A percentile compares a stretch with the other conserved stretches of the same genome.
Evolutionary conservation across 2,113 vertebrate species (phyloP).

Genomic region (Rhizomys pruinosus): DNA sequence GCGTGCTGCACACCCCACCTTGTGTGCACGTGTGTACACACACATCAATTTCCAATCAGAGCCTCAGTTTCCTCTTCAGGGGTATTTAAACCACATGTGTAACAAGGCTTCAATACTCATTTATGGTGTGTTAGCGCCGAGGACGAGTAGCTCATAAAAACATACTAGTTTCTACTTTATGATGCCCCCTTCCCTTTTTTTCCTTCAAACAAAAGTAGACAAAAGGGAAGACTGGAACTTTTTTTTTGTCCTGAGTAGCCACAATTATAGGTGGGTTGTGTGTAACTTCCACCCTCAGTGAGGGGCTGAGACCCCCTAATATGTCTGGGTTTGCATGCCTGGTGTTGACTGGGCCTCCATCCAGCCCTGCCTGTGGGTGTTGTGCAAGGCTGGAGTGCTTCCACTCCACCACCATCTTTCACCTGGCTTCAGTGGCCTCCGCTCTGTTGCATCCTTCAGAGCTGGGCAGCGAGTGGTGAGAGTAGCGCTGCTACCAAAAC

Average conservation of each 20-base stretch:
- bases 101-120: constrained; percentile 76
- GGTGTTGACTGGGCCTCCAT: neutral
- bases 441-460: too few relatives aligned
- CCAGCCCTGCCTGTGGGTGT: neutral
- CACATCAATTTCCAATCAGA: constrained; percentile 72
- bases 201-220: constrained; percentile 68
- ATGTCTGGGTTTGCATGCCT: neutral
- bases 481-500: constrained; percentile 71
- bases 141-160: constrained; percentile 78
- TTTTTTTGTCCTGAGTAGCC: neutral
- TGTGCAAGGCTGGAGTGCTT: neutral
- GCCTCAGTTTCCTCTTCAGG: constrained; percentile 62
- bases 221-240: constrained; percentile 10
- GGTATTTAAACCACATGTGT: constrained; percentile 74
- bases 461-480: constrained; percentile 56
- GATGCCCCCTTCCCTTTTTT: too few relatives aligned
- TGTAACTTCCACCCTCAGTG: too few relatives aligned
- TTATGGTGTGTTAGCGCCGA: constrained; percentile 77
- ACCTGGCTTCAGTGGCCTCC: too few relatives aligned
- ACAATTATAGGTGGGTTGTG: neutral
- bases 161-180: constrained; percentile 77
- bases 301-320: neutral
- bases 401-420: neutral
- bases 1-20: neutral
- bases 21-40: rapidly evolving